Evolutionary conservation across 2,888 invertebrate species (phyloP).

Genomic region (Teleogryllus oceanicus): DNA sequence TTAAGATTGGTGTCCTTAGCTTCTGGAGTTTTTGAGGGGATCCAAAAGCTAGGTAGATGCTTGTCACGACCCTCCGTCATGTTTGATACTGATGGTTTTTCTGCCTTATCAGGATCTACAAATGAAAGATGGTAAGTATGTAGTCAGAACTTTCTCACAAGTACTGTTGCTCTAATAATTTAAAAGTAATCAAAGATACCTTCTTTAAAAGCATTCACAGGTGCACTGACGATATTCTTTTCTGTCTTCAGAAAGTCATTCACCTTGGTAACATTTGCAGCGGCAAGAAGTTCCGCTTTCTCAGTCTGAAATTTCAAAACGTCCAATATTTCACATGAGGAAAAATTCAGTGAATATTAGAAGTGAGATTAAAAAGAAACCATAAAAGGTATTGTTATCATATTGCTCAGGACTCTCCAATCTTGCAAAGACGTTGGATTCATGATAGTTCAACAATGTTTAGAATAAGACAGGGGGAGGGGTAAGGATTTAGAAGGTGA

Average conservation of each 20-base stretch:
- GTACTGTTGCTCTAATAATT: neutral
- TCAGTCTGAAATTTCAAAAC: conserved; percentile 51
- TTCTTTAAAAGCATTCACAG: conserved; percentile 46
- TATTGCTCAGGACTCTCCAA: too few relatives aligned
- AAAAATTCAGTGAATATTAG: neutral
- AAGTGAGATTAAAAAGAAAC: too few relatives aligned
- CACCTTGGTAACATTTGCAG: conserved; percentile 71
- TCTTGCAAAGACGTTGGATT: too few relatives aligned
- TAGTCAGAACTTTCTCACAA: too few relatives aligned
- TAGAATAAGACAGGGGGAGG: too few relatives aligned
- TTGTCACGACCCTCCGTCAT: conserved; percentile 75
- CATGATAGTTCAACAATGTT: too few relatives aligned
- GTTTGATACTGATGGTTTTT: conserved; percentile 65
- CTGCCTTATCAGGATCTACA: conserved; percentile 26
- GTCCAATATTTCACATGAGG: neutral
- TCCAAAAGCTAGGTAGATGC: conserved; percentile 91
- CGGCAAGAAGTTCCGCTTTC: conserved; percentile 63
- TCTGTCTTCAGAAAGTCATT: conserved; percentile 79
- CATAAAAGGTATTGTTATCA: too few relatives aligned
- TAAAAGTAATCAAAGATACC: conserved; percentile 37
- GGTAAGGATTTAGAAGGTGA: too few relatives aligned
- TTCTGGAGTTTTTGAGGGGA: conserved; percentile 88
- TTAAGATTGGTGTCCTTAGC: conserved; percentile 67
- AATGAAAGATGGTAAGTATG: neutral
- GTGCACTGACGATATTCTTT: conserved; percentile 65